Conservation (phyloP, 1,140 invertebrate species). For the Trichonephila inaurata region DNA sequence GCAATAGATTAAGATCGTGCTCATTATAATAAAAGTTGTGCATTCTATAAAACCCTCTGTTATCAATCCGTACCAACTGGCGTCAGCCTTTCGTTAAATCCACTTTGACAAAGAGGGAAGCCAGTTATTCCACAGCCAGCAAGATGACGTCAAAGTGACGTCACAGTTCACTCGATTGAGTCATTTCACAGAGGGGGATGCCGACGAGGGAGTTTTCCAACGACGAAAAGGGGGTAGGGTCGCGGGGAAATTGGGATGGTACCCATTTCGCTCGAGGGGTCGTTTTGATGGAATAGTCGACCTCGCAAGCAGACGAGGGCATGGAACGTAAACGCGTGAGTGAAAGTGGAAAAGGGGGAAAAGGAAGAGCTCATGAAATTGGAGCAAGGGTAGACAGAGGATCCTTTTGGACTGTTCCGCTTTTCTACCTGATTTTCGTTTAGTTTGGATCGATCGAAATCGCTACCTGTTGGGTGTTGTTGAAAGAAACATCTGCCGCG, state of each 20-base stretch:
- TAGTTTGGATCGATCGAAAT: background rate
- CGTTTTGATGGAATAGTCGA: background rate
- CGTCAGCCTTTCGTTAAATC: too few relatives aligned
- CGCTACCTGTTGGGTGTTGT: background rate
- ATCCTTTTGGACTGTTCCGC: background rate
- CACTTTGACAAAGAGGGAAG: too few relatives aligned
- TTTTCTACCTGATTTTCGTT: background rate
- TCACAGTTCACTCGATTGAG: background rate
- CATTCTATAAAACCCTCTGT: too few relatives aligned
- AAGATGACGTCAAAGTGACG: conserved; percentile 45
- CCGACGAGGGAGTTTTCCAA: background rate
- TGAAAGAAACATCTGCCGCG: background rate
- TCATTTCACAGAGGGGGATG: background rate
- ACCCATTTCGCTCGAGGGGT: background rate
- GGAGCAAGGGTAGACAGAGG: background rate
- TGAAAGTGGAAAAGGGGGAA: conserved; percentile 20
- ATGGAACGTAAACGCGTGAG: background rate
- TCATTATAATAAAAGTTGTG: too few relatives aligned
- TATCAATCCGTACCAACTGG: too few relatives aligned
- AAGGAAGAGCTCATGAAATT: background rate
- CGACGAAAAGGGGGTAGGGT: background rate
- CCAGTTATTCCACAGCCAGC: background rate
- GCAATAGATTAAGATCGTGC: too few relatives aligned
- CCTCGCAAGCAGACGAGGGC: background rate
- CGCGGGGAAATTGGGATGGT: background rate